Conservation (phyloP, 1,140 invertebrate species). For the Drosophila truncata region DNA sequence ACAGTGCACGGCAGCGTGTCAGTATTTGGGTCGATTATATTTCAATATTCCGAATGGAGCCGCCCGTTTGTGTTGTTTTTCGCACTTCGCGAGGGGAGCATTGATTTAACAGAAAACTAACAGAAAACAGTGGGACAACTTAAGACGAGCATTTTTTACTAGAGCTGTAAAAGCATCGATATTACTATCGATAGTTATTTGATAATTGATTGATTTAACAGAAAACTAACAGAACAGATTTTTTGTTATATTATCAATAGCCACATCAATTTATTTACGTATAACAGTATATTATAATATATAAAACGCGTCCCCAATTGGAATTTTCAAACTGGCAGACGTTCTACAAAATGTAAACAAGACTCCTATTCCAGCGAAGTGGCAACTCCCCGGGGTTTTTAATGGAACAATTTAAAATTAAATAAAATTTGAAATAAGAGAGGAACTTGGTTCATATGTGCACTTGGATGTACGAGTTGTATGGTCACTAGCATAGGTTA, state of each 20-base stretch:
- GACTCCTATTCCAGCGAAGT: not conserved
- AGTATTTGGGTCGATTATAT: slow-evolving; percentile 1
- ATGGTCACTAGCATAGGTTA: too few relatives aligned
- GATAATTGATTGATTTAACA: too few relatives aligned
- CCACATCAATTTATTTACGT: too few relatives aligned
- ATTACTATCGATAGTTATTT: too few relatives aligned
- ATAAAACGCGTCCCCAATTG: slow-evolving; percentile 8
- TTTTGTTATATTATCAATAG: too few relatives aligned
- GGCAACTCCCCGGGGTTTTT: not conserved
- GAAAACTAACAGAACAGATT: too few relatives aligned
- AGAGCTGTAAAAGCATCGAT: too few relatives aligned
- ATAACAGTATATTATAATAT: too few relatives aligned
- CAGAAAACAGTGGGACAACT: slow-evolving; percentile 32
- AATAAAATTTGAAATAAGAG: not conserved
- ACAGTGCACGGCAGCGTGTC: not conserved
- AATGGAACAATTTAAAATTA: not conserved
- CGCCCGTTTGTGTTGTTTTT: slow-evolving; percentile 9
- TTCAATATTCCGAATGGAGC: slow-evolving; percentile 1
- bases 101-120: slow-evolving; percentile 16
- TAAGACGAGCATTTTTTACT: slow-evolving; percentile 37
- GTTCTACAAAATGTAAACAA: slow-evolving; percentile 3
- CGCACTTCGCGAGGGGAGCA: slow-evolving; percentile 1
- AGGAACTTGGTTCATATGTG: too few relatives aligned
- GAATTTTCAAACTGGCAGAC: not conserved
- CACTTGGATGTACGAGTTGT: too few relatives aligned